Evolutionary conservation across 2,797 vertebrate species (phyloP).

Genomic region (Psittacula derbiana): DNA sequence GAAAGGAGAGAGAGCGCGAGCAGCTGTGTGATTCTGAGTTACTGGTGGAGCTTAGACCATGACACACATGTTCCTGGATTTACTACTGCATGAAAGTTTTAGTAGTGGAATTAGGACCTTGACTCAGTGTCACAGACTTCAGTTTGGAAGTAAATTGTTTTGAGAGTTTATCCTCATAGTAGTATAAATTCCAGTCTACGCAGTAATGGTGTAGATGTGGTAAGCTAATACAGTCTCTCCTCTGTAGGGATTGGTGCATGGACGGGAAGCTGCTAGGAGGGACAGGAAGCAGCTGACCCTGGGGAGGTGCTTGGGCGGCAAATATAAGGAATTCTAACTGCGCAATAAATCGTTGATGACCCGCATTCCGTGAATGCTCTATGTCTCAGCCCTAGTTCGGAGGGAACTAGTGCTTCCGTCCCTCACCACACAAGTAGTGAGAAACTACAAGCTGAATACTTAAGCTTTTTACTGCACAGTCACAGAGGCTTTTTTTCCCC

Average conservation of each 20-base stretch:
- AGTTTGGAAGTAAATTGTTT: not conserved
- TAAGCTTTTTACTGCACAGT: not conserved
- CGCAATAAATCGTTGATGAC: too few relatives aligned
- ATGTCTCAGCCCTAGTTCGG: too few relatives aligned
- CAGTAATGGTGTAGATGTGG: not conserved
- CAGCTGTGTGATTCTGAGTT: not conserved
- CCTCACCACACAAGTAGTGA: too few relatives aligned
- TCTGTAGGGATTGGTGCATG: too few relatives aligned
- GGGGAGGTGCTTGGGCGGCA: too few relatives aligned
- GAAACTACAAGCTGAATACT: not conserved
- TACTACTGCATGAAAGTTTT: not conserved
- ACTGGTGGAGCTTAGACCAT: not conserved
- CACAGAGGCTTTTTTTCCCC: not conserved
- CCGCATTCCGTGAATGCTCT: too few relatives aligned
- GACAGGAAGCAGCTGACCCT: too few relatives aligned
- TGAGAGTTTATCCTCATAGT: not conserved
- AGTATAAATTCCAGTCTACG: not conserved
- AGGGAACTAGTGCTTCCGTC: too few relatives aligned
- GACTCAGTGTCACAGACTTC: not conserved
- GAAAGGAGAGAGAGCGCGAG: not conserved
- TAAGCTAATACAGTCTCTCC: not conserved
- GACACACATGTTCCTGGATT: not conserved
- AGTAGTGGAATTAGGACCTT: not conserved
- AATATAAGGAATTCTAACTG: too few relatives aligned
- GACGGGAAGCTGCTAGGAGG: too few relatives aligned